Percentiles rank a stretch among this genome's conserved stretches.
phyloP scores from a whole-genome alignment of 2,888 invertebrate genomes.

The Lathronympha strigana region DNA sequence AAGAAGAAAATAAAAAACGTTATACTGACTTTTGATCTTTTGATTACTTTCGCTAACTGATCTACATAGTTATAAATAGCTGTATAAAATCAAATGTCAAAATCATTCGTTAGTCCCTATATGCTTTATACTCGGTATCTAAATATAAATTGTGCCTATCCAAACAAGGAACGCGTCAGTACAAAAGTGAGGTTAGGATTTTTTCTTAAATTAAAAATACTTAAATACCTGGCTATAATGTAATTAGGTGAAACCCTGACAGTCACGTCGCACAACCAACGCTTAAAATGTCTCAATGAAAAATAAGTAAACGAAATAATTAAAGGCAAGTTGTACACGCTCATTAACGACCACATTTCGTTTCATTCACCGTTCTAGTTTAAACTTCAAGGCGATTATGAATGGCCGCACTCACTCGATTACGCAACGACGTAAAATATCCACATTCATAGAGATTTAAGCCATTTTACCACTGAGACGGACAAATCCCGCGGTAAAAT shows the following conservation, averaged over 20 bases:
- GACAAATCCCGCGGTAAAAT: constrained; percentile 54
- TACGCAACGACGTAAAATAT: not conserved
- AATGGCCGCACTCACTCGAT: not conserved
- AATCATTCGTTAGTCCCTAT: too few relatives aligned
- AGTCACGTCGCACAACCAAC: not conserved
- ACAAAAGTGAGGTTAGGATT: too few relatives aligned
- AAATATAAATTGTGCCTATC: too few relatives aligned
- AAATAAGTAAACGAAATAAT: constrained; percentile 13
- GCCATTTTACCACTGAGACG: constrained; percentile 4
- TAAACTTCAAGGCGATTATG: constrained; percentile 25
- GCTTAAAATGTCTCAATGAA: not conserved
- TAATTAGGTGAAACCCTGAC: not conserved
- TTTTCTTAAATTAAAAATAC: too few relatives aligned
- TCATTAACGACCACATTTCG: constrained; percentile 27
- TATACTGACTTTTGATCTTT: too few relatives aligned
- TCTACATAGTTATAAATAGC: too few relatives aligned
- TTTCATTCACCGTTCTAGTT: constrained; percentile 27
- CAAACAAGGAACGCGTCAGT: too few relatives aligned
- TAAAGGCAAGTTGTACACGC: constrained; percentile 19
- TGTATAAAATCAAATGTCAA: too few relatives aligned
- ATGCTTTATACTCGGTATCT: too few relatives aligned
- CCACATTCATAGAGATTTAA: not conserved
- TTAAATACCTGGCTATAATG: too few relatives aligned
- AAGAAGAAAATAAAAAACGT: too few relatives aligned
- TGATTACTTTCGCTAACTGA: too few relatives aligned